Percentiles rank a stretch among this genome's conserved stretches.
phyloP scores from a whole-genome alignment of 2,113 vertebrate species.

The Ailuropoda melanoleuca region DNA sequence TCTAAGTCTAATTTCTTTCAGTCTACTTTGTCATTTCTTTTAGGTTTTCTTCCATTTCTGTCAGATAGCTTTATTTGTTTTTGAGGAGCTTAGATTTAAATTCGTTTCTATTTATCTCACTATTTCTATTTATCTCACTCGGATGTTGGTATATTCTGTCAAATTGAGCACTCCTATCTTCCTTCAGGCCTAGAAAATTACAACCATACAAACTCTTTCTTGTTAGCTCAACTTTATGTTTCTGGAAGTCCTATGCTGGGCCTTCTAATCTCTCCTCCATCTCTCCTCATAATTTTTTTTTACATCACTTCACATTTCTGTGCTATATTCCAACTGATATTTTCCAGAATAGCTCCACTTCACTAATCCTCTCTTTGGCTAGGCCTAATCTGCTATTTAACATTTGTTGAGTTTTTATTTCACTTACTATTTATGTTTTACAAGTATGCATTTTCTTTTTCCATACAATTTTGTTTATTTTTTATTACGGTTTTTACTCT shows the following conservation, averaged over 20 bases:
- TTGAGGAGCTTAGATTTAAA: not conserved
- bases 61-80: not conserved
- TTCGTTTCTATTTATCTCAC: slow-evolving; percentile 11
- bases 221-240: not conserved
- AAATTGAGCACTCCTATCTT: not conserved
- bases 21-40: not conserved
- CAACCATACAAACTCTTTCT: not conserved
- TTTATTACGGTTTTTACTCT: not conserved
- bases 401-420: not conserved
- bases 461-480: not conserved
- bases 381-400: slow-evolving; percentile 10
- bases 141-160: not conserved
- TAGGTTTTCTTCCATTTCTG: not conserved
- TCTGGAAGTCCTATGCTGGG: not conserved
- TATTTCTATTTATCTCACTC: slow-evolving; percentile 16
- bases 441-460: not conserved
- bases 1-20: slow-evolving; percentile 14
- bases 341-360: slow-evolving; percentile 29
- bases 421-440: not conserved
- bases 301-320: not conserved
- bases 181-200: not conserved
- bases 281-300: not conserved
- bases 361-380: not conserved
- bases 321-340: not conserved
- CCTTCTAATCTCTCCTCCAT: not conserved